phyloP scores from a whole-genome alignment of 2,888 invertebrate genomes.

The Erpobdella octoculata region DNA sequence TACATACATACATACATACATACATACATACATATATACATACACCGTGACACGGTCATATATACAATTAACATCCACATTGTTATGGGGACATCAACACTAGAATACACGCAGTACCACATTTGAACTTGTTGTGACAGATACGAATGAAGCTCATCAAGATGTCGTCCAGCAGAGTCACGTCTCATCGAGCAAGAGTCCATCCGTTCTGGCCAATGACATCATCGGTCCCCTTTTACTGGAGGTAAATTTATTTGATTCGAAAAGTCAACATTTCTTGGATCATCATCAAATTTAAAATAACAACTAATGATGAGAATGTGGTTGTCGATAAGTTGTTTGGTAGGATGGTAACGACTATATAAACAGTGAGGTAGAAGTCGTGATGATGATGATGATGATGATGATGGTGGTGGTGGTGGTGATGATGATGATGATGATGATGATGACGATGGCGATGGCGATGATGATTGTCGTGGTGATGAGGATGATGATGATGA shows the following conservation, averaged over 20 bases:
- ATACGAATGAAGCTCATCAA: slow-evolving; percentile 27
- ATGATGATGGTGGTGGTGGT: background rate
- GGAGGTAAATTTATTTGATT: slow-evolving; percentile 56
- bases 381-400: background rate
- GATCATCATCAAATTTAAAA: background rate
- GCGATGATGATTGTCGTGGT: background rate
- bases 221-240: slow-evolving; percentile 66
- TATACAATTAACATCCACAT: no score
- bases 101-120: no score
- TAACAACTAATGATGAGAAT: background rate
- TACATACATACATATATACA: no score
- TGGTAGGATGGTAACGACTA: background rate
- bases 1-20: no score
- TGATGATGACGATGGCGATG: background rate
- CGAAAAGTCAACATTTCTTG: background rate
- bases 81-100: no score
- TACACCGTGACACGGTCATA: no score
- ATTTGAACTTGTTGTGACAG: background rate
- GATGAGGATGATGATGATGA: background rate
- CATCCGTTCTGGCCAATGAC: slow-evolving; percentile 65
- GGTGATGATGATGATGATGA: background rate
- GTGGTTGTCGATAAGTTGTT: background rate
- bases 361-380: background rate
- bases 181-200: slow-evolving; percentile 63
- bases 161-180: slow-evolving; percentile 85